Evolutionary conservation across 2,113 vertebrate genomes (phyloP), one percentile per base, ranked within the genome.

Genomic region (Turdus rufiventris): DNA sequence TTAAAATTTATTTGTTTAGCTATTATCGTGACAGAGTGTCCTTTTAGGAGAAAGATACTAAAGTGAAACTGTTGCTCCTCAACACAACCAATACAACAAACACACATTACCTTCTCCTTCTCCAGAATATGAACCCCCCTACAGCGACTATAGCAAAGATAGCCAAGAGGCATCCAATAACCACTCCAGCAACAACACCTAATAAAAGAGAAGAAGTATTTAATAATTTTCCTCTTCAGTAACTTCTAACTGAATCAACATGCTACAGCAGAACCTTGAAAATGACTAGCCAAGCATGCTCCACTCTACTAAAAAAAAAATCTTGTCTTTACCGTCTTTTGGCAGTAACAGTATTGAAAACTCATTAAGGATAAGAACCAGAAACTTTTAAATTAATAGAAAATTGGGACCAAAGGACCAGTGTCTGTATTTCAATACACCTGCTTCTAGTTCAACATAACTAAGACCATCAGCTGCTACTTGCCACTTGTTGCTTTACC

Each of bases 71-170:
- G 15, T 10, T 47, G 40, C 19, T 94, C 51, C 67, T 68, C 43
- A 70, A 57, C 26, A 88, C n/a, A 86, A 53, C 11, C 36, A 56
- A 43, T 14, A 19, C 29, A 83, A 20, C 6, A 54, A 85, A 78
- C 33, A 65, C 17, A 2, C 8, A 8, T 97, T 96, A 98, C 98
- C 98, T 98, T 97, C 96, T 97, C 98, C 98, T 99, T 89, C 85
- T 99, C 98, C 98, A 98, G 96, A 98, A 98, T 93, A 99, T 91
- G 88, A 99, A 97, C 6, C 91, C 95, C 12, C 96, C 97, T 76
- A 98, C 28, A 56, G 98, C 42, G 1, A 98, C 95, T 48, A 99
- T 54, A 23, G 93, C 94, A 88, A 98, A 40, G 29, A 98, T 76
- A 17, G 97, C 98, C 73, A 99, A 77, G 34, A 99, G 96, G 53